Conservation (phyloP, 1,140 invertebrate species). For the Neodiprion lecontei region DNA sequence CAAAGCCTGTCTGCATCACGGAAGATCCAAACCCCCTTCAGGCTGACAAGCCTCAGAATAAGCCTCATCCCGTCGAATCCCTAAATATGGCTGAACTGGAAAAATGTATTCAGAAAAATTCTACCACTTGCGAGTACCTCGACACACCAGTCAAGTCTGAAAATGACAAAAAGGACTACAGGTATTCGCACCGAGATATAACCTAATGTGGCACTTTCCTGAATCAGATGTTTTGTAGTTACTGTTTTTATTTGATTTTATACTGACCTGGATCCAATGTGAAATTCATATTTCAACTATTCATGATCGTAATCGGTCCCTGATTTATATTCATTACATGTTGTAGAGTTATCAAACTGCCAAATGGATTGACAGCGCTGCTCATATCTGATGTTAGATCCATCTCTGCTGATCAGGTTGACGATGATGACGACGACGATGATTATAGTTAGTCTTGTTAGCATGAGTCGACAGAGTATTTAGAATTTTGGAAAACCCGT, state of each 20-base stretch:
- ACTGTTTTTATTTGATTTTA: constrained; percentile 22
- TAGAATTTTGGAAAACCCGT: no score
- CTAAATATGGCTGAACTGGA: background rate
- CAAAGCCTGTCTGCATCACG: background rate
- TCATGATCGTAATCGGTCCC: background rate
- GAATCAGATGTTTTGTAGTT: constrained; percentile 4
- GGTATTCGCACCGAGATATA: constrained; percentile 35
- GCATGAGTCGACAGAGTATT: constrained; percentile 10
- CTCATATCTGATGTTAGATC: constrained; percentile 68
- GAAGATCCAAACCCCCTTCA: background rate
- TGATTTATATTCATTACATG: constrained; percentile 17
- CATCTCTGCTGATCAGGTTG: constrained; percentile 12
- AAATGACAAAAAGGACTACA: constrained; percentile 69
- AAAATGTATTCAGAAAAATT: constrained; percentile 7
- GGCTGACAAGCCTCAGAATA: background rate
- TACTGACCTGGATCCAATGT: constrained; percentile 2
- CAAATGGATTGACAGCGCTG: constrained; percentile 73
- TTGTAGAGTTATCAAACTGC: constrained; percentile 68
- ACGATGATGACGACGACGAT: constrained; percentile 44
- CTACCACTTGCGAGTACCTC: constrained; percentile 41
- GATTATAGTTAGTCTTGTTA: constrained; percentile 16
- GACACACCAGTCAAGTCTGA: constrained; percentile 64
- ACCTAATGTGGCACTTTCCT: constrained; percentile 1
- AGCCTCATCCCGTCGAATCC: background rate
- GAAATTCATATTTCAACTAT: background rate